Base-by-base conservation (phyloP, 2,888 invertebrate genomes). In the Cylloceria caligata region DNA sequence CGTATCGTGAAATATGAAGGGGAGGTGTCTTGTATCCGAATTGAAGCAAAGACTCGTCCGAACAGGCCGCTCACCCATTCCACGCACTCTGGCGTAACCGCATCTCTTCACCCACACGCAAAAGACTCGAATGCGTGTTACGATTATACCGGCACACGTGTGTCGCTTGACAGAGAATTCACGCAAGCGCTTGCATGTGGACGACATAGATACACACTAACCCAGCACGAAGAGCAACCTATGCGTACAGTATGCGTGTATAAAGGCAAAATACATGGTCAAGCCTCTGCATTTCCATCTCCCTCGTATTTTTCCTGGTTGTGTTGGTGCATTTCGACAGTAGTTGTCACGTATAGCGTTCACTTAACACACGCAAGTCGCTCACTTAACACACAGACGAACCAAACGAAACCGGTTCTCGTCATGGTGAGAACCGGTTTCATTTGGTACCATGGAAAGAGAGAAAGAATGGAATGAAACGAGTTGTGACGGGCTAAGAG, bases 321-420 rank as follows among this genome's bases (percentile, higher is more conserved):
- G 30, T 36, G 19, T 21, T 13, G 9, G 36, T 16, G 49, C 39
- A 64, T 24, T 36, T 57, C 36, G 64, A 36, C 42, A 19, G 49
- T 82, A 80, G 84, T 85, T 87, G 85, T 88, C 87, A 88, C 79
- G 86, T 83, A 85, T 84, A 73, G 73, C 81, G 79, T 80, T 86
- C 84, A 78, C 83, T 84, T 75, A 81, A 42, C 39, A 27, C 69
- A 57, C n/a, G 60, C 36, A n/a, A 36, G 34, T 30, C 67, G 57
- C n/a, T 72, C 72, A 34, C 24, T 71, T 47, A 57, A 79, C 68
- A 45, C 77, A 81, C 79, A 81, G 84, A 84, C 84, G 85, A 87
- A 89, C 87, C 87, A 87, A 90, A 90, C 86, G 87, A 88, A 87
- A 87, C 88, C 86, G 84, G 84, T 84, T 86, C 74, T 34, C 73